These are phyloP conservation scores for Heteromurus nitidus DNA, from an alignment of 2,888 invertebrate genomes.

Conservation along the genomic window DNA sequence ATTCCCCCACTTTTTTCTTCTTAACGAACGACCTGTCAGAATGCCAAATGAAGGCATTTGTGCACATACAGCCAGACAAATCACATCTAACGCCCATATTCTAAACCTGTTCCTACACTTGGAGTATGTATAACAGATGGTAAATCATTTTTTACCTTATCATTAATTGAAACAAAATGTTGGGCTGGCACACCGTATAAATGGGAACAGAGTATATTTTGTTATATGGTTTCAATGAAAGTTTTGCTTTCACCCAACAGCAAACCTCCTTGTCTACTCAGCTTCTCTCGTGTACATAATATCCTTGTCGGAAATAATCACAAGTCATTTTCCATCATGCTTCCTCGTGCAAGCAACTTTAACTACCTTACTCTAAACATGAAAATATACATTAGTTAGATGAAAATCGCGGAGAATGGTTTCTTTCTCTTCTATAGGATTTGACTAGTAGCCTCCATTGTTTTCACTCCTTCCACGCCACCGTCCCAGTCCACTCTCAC, in stretches of 20 bases:
- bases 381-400: no score
- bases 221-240: background rate
- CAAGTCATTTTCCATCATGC: no score
- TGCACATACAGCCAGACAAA: background rate
- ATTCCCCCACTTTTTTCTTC: background rate
- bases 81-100: background rate
- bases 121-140: no score
- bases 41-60: background rate
- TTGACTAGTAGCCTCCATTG: no score
- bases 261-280: no score
- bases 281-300: no score
- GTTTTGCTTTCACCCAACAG: background rate
- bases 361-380: no score
- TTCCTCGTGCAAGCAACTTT: no score
- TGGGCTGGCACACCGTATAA: background rate
- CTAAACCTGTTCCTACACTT: background rate
- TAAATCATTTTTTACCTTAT: background rate
- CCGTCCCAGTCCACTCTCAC: background rate
- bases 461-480: background rate
- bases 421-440: no score
- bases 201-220: no score
- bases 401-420: no score
- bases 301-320: no score
- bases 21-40: slow-evolving; percentile 5
- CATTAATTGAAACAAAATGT: slow-evolving; percentile 8